Evolutionary conservation across 53 echinoderm and acorn worm species (phyloP).

Genomic region (Echinometra lucunter): DNA sequence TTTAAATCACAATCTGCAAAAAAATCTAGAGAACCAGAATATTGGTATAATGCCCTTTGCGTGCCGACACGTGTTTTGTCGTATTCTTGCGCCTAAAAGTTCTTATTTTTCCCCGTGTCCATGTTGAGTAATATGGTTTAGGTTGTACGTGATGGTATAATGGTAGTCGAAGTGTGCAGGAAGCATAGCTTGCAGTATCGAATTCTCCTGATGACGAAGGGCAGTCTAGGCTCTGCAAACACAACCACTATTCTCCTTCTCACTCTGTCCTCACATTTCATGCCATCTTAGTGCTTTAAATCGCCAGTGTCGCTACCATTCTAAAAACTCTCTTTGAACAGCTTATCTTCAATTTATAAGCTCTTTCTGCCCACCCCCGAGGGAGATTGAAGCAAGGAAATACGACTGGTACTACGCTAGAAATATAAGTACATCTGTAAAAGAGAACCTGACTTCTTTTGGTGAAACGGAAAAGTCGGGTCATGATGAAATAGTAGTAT

Average conservation of each 20-base stretch:
- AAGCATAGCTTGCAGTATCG: conserved; percentile 48
- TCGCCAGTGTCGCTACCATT: conserved; percentile 51
- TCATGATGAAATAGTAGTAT: conserved; percentile 53
- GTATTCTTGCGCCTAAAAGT: not conserved
- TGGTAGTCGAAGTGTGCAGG: not conserved
- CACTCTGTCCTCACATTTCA: conserved; percentile 29
- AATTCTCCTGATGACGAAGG: conserved; percentile 53
- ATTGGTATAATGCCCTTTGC: not conserved
- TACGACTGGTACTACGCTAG: conserved; percentile 26
- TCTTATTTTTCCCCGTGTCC: conserved; percentile 15
- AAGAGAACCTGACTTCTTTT: conserved; percentile 31
- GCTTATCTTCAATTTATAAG: conserved; percentile 65
- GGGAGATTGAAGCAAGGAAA: conserved; percentile 4
- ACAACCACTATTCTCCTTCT: conserved; percentile 11
- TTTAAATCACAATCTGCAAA: no score
- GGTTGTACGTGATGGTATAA: conserved; percentile 46
- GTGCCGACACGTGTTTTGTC: not conserved
- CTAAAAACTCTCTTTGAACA: conserved; percentile 67
- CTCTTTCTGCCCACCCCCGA: conserved; percentile 16
- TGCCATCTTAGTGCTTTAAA: conserved; percentile 58
- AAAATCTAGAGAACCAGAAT: not conserved
- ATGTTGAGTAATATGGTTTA: conserved; percentile 33
- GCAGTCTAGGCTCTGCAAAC: conserved; percentile 33
- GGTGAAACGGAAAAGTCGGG: not conserved
- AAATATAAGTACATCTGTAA: conserved; percentile 33